Evolutionary conservation across 2,888 invertebrate genomes (phyloP).

Genomic region (Gasteruption jaculator): DNA sequence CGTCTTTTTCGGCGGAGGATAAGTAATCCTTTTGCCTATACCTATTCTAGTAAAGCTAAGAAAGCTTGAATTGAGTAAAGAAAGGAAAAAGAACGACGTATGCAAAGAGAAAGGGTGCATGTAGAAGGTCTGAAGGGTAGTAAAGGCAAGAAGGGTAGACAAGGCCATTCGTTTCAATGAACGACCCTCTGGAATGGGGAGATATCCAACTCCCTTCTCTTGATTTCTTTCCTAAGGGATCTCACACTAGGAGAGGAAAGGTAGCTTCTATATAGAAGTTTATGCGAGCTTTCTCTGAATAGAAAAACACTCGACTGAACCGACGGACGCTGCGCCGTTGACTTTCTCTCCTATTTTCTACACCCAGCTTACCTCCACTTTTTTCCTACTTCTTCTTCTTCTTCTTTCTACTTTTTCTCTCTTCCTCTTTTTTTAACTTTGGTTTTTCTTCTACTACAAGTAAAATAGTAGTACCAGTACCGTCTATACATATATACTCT

Average conservation of each 20-base stretch:
- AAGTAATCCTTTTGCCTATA: conserved; percentile 42
- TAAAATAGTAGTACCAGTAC: too few relatives aligned
- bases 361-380: not conserved
- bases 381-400: conserved; percentile 6
- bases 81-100: conserved; percentile 5
- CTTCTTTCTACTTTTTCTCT: conserved; percentile 1
- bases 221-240: conserved; percentile 27
- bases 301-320: conserved; percentile 46
- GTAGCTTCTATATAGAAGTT: conserved; percentile 39
- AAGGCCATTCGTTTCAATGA: conserved; percentile 49
- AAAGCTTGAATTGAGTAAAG: conserved; percentile 18
- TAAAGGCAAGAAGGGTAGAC: conserved; percentile 26
- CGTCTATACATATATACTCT: too few relatives aligned
- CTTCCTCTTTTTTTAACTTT: not conserved
- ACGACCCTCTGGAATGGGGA: conserved; percentile 35
- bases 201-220: conserved; percentile 25
- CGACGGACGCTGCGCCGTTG: conserved; percentile 26
- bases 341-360: not conserved
- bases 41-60: too few relatives aligned
- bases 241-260: conserved; percentile 32
- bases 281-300: conserved; percentile 42
- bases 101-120: conserved; percentile 8
- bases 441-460: too few relatives aligned
- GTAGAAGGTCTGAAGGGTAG: conserved; percentile 12
- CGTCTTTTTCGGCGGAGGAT: conserved; percentile 35